Conservation (phyloP, 1,140 invertebrate species). For the Pomacea maculata region DNA sequence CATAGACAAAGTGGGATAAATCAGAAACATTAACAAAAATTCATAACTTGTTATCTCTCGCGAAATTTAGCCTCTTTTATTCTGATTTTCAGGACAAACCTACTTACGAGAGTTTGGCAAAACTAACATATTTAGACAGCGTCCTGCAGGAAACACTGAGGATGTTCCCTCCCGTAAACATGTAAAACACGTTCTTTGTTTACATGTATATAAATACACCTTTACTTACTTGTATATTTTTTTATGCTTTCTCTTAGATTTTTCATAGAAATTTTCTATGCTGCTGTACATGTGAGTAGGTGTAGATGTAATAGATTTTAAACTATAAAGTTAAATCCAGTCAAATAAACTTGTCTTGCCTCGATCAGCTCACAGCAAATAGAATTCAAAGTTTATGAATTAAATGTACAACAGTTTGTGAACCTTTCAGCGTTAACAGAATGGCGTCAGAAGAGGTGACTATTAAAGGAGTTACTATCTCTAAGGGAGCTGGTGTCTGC, state of each 20-base stretch:
- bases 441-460: constrained; percentile 30
- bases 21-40: too few species aligned
- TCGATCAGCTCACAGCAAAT: too few species aligned
- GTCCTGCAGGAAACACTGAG: constrained; percentile 35
- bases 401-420: neutral
- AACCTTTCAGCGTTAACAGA: constrained; percentile 32
- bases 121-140: constrained; percentile 29
- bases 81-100: constrained; percentile 24
- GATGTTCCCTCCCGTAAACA: constrained; percentile 30
- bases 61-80: neutral
- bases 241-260: too few species aligned
- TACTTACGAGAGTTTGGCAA: constrained; percentile 34
- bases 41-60: too few species aligned
- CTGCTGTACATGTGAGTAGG: neutral
- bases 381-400: too few species aligned
- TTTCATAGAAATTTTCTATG: neutral
- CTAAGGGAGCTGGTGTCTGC: constrained; percentile 64
- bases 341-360: too few species aligned
- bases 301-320: neutral
- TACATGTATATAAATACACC: too few species aligned
- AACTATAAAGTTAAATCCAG: neutral
- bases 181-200: constrained; percentile 9
- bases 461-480: constrained; percentile 65
- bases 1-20: too few species aligned
- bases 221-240: too few species aligned